Conservation (phyloP, 2,113 vertebrate species). For the Thymallus thymallus region DNA sequence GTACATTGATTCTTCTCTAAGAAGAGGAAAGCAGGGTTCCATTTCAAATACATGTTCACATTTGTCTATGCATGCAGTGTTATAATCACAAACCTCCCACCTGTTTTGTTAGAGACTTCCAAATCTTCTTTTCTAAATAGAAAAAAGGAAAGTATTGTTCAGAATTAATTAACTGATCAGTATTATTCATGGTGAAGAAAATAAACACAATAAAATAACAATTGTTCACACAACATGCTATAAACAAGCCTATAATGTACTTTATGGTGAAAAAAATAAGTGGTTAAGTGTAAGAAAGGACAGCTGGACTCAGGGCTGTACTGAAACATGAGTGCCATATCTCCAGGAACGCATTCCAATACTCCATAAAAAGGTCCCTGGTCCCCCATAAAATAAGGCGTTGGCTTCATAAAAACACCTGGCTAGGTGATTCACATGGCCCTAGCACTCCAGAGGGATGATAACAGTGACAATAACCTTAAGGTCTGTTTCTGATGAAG, state of each 20-base stretch:
- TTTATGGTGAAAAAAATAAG: background rate
- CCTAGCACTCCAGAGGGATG: conserved; percentile 21
- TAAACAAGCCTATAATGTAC: background rate
- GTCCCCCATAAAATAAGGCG: conserved; percentile 60
- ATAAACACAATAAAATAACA: too few species aligned
- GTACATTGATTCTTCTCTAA: background rate
- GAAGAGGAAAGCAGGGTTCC: background rate
- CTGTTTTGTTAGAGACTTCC: conserved; percentile 85
- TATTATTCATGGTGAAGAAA: background rate
- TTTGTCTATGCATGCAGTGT: background rate
- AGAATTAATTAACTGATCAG: background rate
- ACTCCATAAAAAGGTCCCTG: conserved; percentile 56
- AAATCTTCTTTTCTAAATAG: conserved; percentile 78
- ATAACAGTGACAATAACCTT: conserved; percentile 50
- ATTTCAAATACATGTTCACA: background rate
- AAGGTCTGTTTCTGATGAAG: background rate
- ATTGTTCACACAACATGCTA: background rate
- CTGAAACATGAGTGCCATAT: conserved; percentile 27
- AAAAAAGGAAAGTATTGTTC: conserved; percentile 47
- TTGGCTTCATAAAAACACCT: conserved; percentile 57
- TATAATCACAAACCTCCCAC: conserved; percentile 61
- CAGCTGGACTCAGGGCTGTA: background rate
- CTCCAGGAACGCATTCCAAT: conserved; percentile 54
- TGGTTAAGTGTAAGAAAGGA: background rate
- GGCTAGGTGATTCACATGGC: conserved; percentile 34